phyloP scores from a whole-genome alignment of 2,888 invertebrate species.

The Bugula neritina region DNA sequence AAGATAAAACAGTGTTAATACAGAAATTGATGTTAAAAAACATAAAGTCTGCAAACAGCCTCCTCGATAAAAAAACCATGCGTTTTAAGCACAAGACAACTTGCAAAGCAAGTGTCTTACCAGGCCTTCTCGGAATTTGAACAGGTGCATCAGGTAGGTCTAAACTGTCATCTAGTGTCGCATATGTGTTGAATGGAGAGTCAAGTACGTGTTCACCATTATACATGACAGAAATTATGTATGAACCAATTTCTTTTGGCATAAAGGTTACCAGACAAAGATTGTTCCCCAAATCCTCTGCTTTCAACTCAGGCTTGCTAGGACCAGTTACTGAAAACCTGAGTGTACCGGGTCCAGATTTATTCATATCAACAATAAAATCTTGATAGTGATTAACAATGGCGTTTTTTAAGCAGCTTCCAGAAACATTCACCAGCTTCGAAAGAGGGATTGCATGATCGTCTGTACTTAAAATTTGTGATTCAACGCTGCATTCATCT shows the following conservation, averaged over 20 bases:
- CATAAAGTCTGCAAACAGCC: neutral
- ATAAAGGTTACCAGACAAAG: neutral
- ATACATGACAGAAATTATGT: constrained; percentile 91
- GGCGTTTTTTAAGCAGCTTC: constrained; percentile 10
- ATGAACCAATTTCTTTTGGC: constrained; percentile 83
- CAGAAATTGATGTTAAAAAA: neutral
- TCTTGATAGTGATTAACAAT: constrained; percentile 61
- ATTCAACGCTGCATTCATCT: no score
- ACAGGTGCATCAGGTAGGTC: no score
- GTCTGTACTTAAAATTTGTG: no score
- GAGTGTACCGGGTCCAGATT: constrained; percentile 62
- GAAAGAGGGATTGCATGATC: no score
- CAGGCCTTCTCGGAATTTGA: no score
- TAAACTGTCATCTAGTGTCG: no score
- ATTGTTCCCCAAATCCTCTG: neutral
- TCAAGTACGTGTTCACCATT: constrained; percentile 96
- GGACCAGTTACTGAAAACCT: constrained; percentile 57
- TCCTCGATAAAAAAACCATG: neutral
- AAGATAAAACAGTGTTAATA: no score
- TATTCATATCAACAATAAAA: constrained; percentile 66
- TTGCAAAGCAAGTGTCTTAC: neutral
- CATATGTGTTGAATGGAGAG: constrained; percentile 70
- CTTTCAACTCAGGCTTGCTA: neutral
- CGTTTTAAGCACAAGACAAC: neutral
- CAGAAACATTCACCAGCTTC: neutral